These are phyloP conservation scores for Heterohyrax brucei DNA, from an alignment of 2,797 vertebrate species.

Conservation along the genomic window DNA sequence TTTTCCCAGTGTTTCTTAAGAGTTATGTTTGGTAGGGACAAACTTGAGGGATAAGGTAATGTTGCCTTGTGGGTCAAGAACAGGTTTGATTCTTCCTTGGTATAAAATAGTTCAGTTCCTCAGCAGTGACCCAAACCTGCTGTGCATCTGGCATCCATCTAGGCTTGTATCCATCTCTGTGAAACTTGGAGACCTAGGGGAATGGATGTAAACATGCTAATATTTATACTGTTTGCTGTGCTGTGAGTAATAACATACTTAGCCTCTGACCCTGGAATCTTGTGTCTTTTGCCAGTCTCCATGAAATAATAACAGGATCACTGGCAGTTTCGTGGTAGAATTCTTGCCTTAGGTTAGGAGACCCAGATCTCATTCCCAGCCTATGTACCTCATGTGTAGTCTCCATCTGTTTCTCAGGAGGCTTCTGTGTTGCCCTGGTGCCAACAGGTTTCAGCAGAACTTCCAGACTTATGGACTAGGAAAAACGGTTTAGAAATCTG, in stretches of 20 bases:
- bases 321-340: no score
- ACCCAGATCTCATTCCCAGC: no score
- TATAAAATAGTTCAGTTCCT: neutral
- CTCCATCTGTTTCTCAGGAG: no score
- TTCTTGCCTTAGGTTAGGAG: no score
- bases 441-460: neutral
- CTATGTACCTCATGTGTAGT: no score
- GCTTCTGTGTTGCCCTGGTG: neutral
- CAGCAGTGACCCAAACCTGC: neutral
- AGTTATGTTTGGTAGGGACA: neutral
- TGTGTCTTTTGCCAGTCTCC: neutral
- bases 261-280: neutral
- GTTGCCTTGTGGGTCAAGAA: neutral
- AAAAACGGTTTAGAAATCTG: neutral
- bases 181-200: neutral
- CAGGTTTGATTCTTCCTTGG: neutral
- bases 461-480: neutral
- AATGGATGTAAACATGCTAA: neutral
- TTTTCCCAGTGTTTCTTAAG: conserved; percentile 19
- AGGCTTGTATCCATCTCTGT: neutral
- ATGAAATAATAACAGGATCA: neutral
- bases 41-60: neutral
- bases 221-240: neutral
- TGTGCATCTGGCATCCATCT: neutral
- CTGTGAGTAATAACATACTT: neutral